Evolutionary conservation across 2,797 vertebrate genomes (phyloP), one percentile per base, ranked within the genome.

Genomic region (Leptodactylus fallax): DNA sequence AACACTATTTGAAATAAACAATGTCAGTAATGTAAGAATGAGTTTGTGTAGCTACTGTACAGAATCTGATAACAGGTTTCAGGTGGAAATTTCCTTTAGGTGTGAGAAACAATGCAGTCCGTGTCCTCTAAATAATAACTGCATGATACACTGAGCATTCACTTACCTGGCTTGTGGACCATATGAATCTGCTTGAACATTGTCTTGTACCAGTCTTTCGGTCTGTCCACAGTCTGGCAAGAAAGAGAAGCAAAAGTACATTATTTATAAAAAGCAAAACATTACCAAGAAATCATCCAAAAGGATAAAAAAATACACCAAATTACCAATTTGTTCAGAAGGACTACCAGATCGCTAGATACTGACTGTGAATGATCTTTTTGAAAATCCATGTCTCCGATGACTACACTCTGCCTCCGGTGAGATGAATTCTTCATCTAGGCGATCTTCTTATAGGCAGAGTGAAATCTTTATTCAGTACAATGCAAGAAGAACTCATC

Each of bases 111-210:
- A 49, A n/a, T n/a, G 17, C 45, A 51, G 45, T 0, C 19, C 7
- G 5, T 51, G 36, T 72, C 7, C 14, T 17, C 36, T 3, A 69
- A 71, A 45, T 13, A 69, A 72, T 17, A 7, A 3, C 16, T 47
- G 8, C 25, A 60, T 16, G 36, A 21, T 58, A 80, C 56, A 80
- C 58, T 21, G 55, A 45, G 45, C 25, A 47, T 14, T 6, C 47
- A 93, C 96, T 85, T 93, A 99, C 98, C 98, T 76, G 98, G 95
- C 94, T 97, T 99, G 93, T 99, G 98, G 90, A 99, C 98, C 96
- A 97, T 98, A 93, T 99, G 98, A 91, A 99, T 99, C 93, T 99
- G 98, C 93, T 99, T 99, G 93, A 99, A 99, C 98, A 99, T 99
- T 3, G 98, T 99, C 95, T 99, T 99, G 95, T 99, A 99, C 98